Evolutionary conservation across 2,888 invertebrate species (phyloP).

Genomic region (Chorisops tibialis): DNA sequence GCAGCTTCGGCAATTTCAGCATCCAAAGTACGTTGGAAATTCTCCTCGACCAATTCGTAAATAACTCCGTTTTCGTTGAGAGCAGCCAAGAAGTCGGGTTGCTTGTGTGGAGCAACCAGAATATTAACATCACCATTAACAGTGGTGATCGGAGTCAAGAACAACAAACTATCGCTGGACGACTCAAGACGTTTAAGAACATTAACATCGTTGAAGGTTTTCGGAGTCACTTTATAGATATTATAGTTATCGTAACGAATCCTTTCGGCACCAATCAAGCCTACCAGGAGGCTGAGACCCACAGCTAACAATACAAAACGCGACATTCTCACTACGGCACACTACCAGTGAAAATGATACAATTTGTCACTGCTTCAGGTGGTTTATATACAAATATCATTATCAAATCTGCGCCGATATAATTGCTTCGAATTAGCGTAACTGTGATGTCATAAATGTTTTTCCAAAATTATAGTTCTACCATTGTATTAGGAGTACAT

Average conservation of each 20-base stretch:
- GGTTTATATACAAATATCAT: too few relatives aligned
- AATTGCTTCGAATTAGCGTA: too few relatives aligned
- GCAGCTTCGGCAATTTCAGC: not conserved
- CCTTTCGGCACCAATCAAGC: constrained; percentile 19
- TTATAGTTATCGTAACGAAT: constrained; percentile 32
- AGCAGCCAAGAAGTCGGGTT: constrained; percentile 23
- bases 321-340: constrained; percentile 28
- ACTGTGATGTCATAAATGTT: too few relatives aligned
- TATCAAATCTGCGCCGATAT: too few relatives aligned
- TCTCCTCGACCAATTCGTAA: constrained; percentile 17
- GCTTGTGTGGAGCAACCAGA: constrained; percentile 27
- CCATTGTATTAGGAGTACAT: too few relatives aligned
- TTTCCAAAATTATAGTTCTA: too few relatives aligned
- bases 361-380: too few relatives aligned
- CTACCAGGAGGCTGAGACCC: constrained; percentile 20
- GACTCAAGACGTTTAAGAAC: not conserved
- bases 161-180: constrained; percentile 28
- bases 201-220: not conserved
- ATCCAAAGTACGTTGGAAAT: constrained; percentile 24
- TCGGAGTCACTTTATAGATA: constrained; percentile 5
- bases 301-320: constrained; percentile 9
- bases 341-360: constrained; percentile 2
- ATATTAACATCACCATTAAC: constrained; percentile 9
- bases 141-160: constrained; percentile 6
- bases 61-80: constrained; percentile 16